phyloP scores from a whole-genome alignment of 2,888 invertebrate species.

The Drosophila kanekoi region DNA sequence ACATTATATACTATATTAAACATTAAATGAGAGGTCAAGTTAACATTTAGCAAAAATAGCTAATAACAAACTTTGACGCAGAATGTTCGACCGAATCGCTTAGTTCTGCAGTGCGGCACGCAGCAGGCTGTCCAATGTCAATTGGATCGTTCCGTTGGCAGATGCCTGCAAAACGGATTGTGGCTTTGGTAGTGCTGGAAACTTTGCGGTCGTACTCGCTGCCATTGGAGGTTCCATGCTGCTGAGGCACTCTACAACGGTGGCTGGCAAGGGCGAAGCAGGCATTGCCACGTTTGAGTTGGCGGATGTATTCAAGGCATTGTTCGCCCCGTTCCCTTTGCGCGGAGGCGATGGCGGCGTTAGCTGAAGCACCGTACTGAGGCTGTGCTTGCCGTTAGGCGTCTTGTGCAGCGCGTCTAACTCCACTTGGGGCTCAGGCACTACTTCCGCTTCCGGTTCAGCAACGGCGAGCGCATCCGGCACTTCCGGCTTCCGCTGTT shows the following conservation, averaged over 20 bases:
- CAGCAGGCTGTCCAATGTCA: conserved; percentile 69
- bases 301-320: conserved; percentile 29
- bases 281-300: conserved; percentile 27
- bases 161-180: conserved; percentile 67
- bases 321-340: conserved; percentile 37
- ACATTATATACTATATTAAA: conserved; percentile 47
- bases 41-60: conserved; percentile 17
- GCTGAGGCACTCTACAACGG: conserved; percentile 58
- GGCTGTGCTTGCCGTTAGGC: conserved; percentile 65
- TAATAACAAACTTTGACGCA: conserved; percentile 27
- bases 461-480: conserved; percentile 21
- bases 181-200: conserved; percentile 69
- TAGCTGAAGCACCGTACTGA: conserved; percentile 24
- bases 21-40: conserved; percentile 30
- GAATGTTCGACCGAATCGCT: conserved; percentile 25
- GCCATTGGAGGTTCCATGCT: conserved; percentile 50
- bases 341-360: conserved; percentile 60
- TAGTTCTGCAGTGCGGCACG: conserved; percentile 75
- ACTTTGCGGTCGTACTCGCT: conserved; percentile 40
- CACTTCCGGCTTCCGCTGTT: conserved; percentile 65
- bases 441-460: not conserved
- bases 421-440: conserved; percentile 2
- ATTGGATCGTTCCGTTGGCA: conserved; percentile 69
- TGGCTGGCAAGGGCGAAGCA: conserved; percentile 25
- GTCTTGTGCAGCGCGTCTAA: conserved; percentile 35